Percentiles rank a stretch among this genome's conserved stretches.
Evolutionary conservation across 2,797 vertebrate genomes (phyloP).

Genomic region (Pangasius sanitwongsei): DNA sequence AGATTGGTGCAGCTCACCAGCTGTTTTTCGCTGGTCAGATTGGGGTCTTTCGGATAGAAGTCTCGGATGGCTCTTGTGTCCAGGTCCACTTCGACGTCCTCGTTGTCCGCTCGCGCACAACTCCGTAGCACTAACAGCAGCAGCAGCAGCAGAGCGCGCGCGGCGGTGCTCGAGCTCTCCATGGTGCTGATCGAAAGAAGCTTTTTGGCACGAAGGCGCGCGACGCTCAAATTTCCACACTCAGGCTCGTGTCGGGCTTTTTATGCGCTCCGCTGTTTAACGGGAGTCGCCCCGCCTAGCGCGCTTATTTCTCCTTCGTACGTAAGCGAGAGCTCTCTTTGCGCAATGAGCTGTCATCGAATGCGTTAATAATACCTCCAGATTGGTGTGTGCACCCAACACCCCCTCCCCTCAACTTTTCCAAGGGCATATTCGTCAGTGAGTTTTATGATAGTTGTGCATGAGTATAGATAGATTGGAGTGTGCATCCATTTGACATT

Average conservation of each 20-base stretch:
- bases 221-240: conserved; percentile 26
- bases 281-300: conserved; percentile 58
- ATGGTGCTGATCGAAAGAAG: conserved; percentile 61
- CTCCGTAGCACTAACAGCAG: conserved; percentile 67
- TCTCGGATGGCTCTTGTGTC: conserved; percentile 72
- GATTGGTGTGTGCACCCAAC: neutral
- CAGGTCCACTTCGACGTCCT: conserved; percentile 65
- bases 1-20: conserved; percentile 61
- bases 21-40: conserved; percentile 72
- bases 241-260: conserved; percentile 47
- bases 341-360: conserved; percentile 55
- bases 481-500: neutral
- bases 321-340: conserved; percentile 60
- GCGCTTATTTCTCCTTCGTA: conserved; percentile 49
- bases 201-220: conserved; percentile 34
- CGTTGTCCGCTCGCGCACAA: conserved; percentile 52
- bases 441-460: neutral
- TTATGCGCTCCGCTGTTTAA: conserved; percentile 54
- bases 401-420: neutral
- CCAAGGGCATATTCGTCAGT: conserved; percentile 11
- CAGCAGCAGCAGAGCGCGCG: conserved; percentile 68
- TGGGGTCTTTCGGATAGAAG: conserved; percentile 70
- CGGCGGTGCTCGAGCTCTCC: conserved; percentile 66
- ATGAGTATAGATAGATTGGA: neutral
- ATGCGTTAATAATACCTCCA: conserved; percentile 47